Percentiles rank a stretch among this genome's conserved stretches.
Evolutionary conservation across 2,888 invertebrate species (phyloP).

Genomic region (Lycocerus yunnanus): DNA sequence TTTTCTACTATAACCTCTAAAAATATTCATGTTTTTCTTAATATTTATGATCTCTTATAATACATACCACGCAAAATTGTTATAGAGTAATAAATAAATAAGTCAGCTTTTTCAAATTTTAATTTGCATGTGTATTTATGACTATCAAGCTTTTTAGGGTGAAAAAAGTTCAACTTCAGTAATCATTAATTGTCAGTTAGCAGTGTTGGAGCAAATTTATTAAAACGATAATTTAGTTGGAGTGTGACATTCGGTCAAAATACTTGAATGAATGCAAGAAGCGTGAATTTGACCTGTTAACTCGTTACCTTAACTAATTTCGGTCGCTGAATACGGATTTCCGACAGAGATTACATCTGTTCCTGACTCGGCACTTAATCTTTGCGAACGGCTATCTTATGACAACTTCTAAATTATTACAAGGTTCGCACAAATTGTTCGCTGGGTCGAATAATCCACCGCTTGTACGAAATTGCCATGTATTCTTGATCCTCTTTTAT

Average conservation of each 20-base stretch:
- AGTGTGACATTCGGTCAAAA: slow-evolving; percentile 33
- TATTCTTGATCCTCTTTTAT: slow-evolving; percentile 19
- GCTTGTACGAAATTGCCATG: slow-evolving; percentile 29
- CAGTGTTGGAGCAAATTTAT: slow-evolving; percentile 15
- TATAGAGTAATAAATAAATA: background rate
- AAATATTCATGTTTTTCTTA: background rate
- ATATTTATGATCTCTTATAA: background rate
- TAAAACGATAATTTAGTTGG: slow-evolving; percentile 20
- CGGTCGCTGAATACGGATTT: slow-evolving; percentile 39
- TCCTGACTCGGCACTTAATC: slow-evolving; percentile 35
- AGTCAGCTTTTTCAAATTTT: background rate
- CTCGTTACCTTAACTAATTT: slow-evolving; percentile 36
- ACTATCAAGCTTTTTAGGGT: background rate
- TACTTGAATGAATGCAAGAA: slow-evolving; percentile 41
- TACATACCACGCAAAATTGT: background rate
- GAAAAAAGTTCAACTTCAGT: background rate
- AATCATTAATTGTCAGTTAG: slow-evolving; percentile 1
- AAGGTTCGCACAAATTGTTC: slow-evolving; percentile 31
- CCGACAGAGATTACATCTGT: slow-evolving; percentile 38
- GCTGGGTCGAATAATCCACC: slow-evolving; percentile 29
- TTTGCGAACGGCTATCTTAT: slow-evolving; percentile 33
- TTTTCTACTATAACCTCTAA: background rate
- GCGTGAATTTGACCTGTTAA: slow-evolving; percentile 38
- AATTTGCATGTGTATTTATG: background rate
- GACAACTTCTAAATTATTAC: slow-evolving; percentile 33